These are phyloP conservation scores for Columbina picui DNA, from an alignment of 2,113 vertebrate genomes.

Conservation along the genomic window DNA sequence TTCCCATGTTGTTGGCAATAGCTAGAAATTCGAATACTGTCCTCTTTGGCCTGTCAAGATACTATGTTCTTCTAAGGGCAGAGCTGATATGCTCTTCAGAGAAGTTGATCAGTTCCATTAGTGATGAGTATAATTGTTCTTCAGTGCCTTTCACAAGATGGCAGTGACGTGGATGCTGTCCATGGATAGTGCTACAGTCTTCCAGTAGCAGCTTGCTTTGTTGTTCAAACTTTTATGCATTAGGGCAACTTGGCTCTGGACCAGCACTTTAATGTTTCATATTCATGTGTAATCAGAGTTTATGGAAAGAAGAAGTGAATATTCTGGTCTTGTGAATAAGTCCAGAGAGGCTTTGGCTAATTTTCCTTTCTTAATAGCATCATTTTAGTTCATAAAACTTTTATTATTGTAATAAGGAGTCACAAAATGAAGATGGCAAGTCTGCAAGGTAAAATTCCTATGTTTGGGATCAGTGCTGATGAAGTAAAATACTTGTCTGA, in stretches of 20 bases:
- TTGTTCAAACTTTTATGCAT: not conserved
- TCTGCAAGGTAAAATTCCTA: not conserved
- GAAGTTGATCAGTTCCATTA: not conserved
- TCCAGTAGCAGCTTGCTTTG: conserved; percentile 13
- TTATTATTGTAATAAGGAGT: conserved; percentile 16
- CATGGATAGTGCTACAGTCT: not conserved
- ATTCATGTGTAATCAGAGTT: conserved; percentile 24
- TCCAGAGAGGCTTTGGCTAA: conserved; percentile 12
- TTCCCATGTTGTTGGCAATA: not conserved
- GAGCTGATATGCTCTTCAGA: not conserved
- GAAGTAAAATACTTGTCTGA: not conserved
- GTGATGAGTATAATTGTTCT: not conserved
- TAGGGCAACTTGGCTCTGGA: conserved; percentile 4
- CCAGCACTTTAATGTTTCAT: conserved; percentile 24
- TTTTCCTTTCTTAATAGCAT: conserved; percentile 37
- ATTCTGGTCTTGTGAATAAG: conserved; percentile 2
- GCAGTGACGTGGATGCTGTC: not conserved
- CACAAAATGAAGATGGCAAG: conserved; percentile 6
- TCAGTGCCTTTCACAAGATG: conserved; percentile 16
- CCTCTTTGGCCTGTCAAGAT: not conserved
- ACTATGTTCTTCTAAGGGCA: not conserved
- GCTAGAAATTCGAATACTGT: not conserved
- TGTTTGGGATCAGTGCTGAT: not conserved
- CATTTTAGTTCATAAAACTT: conserved; percentile 47
- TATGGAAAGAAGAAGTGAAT: conserved; percentile 30